A percentile compares a stretch with the other conserved stretches of the same genome.
phyloP scores from a whole-genome alignment of 2,113 vertebrate genomes.

The Hystrix cristata region DNA sequence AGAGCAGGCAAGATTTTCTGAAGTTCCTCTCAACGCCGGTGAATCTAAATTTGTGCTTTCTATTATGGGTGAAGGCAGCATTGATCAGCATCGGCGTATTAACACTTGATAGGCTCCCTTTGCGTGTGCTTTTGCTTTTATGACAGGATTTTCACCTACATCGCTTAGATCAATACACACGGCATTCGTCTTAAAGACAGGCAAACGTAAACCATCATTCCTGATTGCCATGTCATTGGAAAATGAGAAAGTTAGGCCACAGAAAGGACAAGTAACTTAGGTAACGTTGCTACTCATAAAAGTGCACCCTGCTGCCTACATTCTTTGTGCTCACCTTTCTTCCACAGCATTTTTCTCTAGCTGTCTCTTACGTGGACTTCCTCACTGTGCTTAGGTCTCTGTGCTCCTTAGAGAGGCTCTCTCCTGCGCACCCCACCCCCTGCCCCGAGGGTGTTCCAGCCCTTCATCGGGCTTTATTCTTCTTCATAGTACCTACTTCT shows the following conservation, averaged over 20 bases:
- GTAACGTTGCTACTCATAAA: neutral
- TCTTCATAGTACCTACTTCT: neutral
- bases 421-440: neutral
- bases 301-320: neutral
- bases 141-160: neutral
- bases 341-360: neutral
- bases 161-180: neutral
- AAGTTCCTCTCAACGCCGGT: neutral
- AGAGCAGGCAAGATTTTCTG: neutral
- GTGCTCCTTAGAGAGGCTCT: neutral
- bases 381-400: neutral
- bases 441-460: neutral
- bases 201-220: neutral
- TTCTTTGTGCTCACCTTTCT: neutral
- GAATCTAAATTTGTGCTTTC: constrained; percentile 9
- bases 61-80: neutral
- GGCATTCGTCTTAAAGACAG: neutral
- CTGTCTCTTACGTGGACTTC: accelerated
- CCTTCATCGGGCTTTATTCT: neutral
- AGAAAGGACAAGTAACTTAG: neutral
- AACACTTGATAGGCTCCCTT: neutral
- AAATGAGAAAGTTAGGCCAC: constrained; percentile 1
- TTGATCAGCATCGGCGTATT: neutral
- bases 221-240: neutral
- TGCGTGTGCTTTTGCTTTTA: neutral